A percentile compares a stretch with the other conserved stretches of the same genome.
These are phyloP conservation scores for Ophiothrix spiculata DNA, from an alignment of 35 echinoderm and acorn worm genomes.

Conservation along the genomic window DNA sequence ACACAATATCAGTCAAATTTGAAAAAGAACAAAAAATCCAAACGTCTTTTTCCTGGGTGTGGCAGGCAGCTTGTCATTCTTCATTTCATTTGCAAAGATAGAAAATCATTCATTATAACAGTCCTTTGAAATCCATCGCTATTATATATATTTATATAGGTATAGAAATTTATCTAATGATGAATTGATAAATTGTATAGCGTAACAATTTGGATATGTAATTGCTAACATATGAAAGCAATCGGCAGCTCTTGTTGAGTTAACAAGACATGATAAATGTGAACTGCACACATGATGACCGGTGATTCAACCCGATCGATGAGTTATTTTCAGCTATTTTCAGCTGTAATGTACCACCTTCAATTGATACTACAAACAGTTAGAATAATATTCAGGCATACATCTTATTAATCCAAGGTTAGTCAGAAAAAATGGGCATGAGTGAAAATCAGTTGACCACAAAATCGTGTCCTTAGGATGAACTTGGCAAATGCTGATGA, in stretches of 20 bases:
- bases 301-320: background rate
- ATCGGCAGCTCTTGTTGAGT: background rate
- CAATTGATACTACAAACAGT: background rate
- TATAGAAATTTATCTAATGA: background rate
- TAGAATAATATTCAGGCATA: background rate
- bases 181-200: background rate
- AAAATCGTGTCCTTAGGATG: background rate
- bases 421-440: background rate
- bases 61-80: no score
- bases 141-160: background rate
- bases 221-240: no score
- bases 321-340: background rate
- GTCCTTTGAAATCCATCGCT: background rate
- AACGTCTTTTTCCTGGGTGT: no score
- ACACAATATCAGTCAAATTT: no score
- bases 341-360: background rate
- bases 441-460: background rate
- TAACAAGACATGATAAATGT: background rate
- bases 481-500: no score
- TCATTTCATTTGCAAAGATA: no score
- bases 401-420: background rate
- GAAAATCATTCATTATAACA: no score
- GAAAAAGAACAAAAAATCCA: no score
- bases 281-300: background rate
- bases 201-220: no score